A percentile compares a stretch with the other conserved stretches of the same genome.
phyloP scores from a whole-genome alignment of 2,797 vertebrate genomes.

The Anableps anableps region DNA sequence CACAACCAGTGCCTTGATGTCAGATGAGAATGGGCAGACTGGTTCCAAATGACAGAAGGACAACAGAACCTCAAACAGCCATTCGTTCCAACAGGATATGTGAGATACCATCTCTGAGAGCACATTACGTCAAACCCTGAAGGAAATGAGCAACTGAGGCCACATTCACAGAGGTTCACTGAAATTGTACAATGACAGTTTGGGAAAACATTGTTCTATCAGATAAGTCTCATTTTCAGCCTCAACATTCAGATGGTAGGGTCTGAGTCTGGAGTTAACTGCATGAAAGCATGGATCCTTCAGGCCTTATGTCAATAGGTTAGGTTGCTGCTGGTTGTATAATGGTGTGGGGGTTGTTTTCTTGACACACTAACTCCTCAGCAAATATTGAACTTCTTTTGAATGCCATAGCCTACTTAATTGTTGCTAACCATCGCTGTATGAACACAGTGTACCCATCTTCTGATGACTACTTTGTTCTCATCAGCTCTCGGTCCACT shows the following conservation, averaged over 20 bases:
- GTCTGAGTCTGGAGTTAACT: not conserved
- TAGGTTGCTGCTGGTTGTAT: not conserved
- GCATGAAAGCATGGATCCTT: not conserved
- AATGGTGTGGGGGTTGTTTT: not conserved
- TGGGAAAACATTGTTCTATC: too few relatives aligned
- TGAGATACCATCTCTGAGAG: too few relatives aligned
- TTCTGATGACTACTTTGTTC: constrained; percentile 59
- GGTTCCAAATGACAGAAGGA: not conserved
- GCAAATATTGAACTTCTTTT: not conserved
- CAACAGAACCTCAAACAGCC: not conserved
- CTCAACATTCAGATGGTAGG: not conserved
- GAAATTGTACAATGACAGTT: too few relatives aligned
- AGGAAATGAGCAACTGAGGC: too few relatives aligned
- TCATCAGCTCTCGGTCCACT: not conserved
- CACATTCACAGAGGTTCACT: too few relatives aligned
- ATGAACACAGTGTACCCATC: constrained; percentile 8
- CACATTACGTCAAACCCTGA: too few relatives aligned
- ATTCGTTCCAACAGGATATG: too few relatives aligned
- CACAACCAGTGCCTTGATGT: not conserved
- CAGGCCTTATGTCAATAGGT: not conserved
- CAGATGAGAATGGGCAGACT: not conserved
- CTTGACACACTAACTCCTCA: not conserved
- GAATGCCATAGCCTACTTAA: not conserved
- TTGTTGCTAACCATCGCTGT: not conserved
- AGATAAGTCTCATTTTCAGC: not conserved